Evolutionary conservation across 1,140 invertebrate species (phyloP).

Genomic region (Eciton burchellii): DNA sequence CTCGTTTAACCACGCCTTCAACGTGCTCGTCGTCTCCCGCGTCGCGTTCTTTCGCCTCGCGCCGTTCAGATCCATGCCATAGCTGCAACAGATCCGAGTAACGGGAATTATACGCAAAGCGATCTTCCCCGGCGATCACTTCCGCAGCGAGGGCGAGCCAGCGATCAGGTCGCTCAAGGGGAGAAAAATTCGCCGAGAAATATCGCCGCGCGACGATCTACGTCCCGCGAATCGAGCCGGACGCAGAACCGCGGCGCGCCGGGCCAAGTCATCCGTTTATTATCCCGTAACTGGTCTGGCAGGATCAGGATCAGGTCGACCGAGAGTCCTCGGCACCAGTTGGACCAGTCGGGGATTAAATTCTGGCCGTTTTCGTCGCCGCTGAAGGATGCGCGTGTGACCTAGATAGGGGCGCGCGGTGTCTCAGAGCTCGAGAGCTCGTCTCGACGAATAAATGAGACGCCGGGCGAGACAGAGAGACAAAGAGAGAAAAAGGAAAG

Average conservation of each 20-base stretch:
- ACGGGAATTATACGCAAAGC: constrained; percentile 38
- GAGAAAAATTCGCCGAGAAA: constrained; percentile 18
- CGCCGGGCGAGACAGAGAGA: neutral
- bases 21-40: constrained; percentile 97
- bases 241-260: constrained; percentile 3
- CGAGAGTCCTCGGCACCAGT: neutral
- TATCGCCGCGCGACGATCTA: constrained; percentile 2
- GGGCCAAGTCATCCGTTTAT: constrained; percentile 43
- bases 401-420: constrained; percentile 60
- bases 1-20: constrained; percentile 98
- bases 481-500: too few species aligned
- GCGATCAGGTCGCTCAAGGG: too few species aligned
- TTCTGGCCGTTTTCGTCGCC: neutral
- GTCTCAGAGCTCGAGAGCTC: too few species aligned
- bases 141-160: too few species aligned
- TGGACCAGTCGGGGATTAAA: constrained; percentile 52
- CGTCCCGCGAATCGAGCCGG: neutral
- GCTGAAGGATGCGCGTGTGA: constrained; percentile 61
- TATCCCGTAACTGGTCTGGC: constrained; percentile 47
- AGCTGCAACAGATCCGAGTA: constrained; percentile 87
- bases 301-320: neutral
- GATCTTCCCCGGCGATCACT: neutral
- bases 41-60: constrained; percentile 98
- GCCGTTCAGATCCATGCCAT: constrained; percentile 95
- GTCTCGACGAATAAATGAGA: constrained; percentile 59